Evolutionary conservation across 2,797 vertebrate species (phyloP).

Genomic region (Poecilia gillii): DNA sequence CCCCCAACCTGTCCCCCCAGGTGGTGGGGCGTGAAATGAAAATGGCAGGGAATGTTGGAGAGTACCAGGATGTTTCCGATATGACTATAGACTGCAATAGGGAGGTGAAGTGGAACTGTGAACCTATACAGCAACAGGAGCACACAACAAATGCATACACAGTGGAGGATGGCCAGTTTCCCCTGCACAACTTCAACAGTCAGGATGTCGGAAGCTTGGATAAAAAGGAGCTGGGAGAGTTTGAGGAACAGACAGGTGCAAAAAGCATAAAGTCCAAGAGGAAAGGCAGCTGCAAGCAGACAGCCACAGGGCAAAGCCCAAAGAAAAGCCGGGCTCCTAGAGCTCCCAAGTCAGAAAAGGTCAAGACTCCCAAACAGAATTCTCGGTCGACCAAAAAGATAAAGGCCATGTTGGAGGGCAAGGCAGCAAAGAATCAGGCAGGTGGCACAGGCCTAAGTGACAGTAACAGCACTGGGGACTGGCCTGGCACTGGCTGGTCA

Average conservation of each 20-base stretch:
- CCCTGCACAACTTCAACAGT: slow-evolving; percentile 93
- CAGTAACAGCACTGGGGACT: slow-evolving; percentile 85
- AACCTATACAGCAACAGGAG: slow-evolving; percentile 87
- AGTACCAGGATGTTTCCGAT: slow-evolving; percentile 88
- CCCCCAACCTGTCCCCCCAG: slow-evolving; percentile 96
- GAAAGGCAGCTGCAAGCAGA: slow-evolving; percentile 91
- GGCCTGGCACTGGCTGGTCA: slow-evolving; percentile 86
- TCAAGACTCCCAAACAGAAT: slow-evolving; percentile 89
- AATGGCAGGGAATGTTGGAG: slow-evolving; percentile 85
- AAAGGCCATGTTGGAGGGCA: slow-evolving; percentile 87
- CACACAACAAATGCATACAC: slow-evolving; percentile 85
- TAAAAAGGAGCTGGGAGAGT: slow-evolving; percentile 87
- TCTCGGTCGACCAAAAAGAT: slow-evolving; percentile 93
- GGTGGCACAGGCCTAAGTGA: slow-evolving; percentile 78
- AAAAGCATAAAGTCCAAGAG: slow-evolving; percentile 95
- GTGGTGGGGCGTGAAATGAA: slow-evolving; percentile 90
- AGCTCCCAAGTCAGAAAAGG: slow-evolving; percentile 92
- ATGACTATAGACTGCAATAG: slow-evolving; percentile 83
- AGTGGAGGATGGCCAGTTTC: slow-evolving; percentile 91
- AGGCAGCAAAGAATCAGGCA: slow-evolving; percentile 86
- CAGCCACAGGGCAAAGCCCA: slow-evolving; percentile 85
- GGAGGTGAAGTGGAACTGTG: slow-evolving; percentile 94
- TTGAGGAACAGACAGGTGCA: slow-evolving; percentile 87
- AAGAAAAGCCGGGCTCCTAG: slow-evolving; percentile 92
- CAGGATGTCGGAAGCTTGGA: slow-evolving; percentile 88